Conservation (phyloP, 2,113 vertebrate species). For the Lipophrys pholis region DNA sequence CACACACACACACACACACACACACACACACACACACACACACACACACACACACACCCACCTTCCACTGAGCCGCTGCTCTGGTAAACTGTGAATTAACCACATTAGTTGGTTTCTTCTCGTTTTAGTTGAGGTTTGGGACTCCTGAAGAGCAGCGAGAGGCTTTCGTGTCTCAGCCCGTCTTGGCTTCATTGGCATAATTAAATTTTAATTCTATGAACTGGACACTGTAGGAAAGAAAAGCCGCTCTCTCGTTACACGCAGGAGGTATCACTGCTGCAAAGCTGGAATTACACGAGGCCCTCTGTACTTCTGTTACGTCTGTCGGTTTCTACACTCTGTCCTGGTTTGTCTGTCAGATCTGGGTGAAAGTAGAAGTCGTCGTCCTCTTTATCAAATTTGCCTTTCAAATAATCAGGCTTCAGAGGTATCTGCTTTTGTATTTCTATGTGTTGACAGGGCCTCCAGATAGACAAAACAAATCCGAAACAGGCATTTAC, state of each 20-base stretch:
- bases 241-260: constrained; percentile 48
- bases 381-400: no score
- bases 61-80: background rate
- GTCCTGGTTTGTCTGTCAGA: constrained; percentile 5
- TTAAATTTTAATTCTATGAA: constrained; percentile 57
- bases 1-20: no score
- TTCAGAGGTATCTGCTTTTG: no score
- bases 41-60: background rate
- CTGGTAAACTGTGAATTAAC: background rate
- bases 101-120: background rate
- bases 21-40: no score
- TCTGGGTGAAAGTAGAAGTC: no score
- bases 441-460: no score
- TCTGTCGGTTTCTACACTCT: background rate
- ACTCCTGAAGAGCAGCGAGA: background rate
- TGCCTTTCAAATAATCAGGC: no score
- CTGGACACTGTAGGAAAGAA: constrained; percentile 18
- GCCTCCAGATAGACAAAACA: no score
- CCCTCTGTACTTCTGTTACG: constrained; percentile 3
- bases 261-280: constrained; percentile 22
- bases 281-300: constrained; percentile 24
- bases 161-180: constrained; percentile 5
- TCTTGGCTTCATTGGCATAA: constrained; percentile 2
- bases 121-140: background rate
- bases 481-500: no score